Evolutionary conservation across 2,797 vertebrate species (phyloP).

Genomic region (Tokudaia muenninki): DNA sequence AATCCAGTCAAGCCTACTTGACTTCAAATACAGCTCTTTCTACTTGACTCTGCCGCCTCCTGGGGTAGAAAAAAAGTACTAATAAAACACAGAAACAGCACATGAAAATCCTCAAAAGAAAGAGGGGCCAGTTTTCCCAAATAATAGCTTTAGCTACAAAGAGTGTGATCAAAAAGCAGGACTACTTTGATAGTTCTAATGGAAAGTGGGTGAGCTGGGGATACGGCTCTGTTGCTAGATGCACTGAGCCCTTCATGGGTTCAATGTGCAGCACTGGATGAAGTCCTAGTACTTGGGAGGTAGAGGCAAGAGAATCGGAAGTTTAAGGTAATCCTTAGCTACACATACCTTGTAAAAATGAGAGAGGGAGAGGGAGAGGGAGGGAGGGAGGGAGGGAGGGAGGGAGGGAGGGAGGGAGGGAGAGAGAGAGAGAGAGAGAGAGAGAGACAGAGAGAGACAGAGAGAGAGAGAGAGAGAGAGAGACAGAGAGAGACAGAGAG

Average conservation of each 20-base stretch:
- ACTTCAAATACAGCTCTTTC: conserved; percentile 62
- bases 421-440: neutral
- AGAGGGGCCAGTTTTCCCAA: neutral
- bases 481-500: neutral
- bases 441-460: neutral
- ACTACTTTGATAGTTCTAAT: conserved; percentile 53
- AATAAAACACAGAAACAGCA: conserved; percentile 51
- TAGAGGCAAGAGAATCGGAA: neutral
- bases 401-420: neutral
- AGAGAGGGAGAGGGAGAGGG: neutral
- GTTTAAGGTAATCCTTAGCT: neutral
- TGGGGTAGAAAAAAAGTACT: conserved; percentile 33
- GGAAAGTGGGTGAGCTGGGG: neutral
- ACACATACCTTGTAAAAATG: neutral
- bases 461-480: neutral
- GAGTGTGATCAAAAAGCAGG: conserved; percentile 60
- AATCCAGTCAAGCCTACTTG: conserved; percentile 39
- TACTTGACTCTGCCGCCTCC: conserved; percentile 57
- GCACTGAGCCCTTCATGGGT: neutral
- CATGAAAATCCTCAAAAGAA: conserved; percentile 57
- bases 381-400: rapidly evolving
- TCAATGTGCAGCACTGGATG: neutral
- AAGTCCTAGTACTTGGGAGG: neutral
- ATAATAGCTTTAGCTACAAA: conserved; percentile 61
- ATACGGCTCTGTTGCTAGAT: neutral